phyloP scores from a whole-genome alignment of 2,888 invertebrate species.

The Prosopocoilus inquinatus region DNA sequence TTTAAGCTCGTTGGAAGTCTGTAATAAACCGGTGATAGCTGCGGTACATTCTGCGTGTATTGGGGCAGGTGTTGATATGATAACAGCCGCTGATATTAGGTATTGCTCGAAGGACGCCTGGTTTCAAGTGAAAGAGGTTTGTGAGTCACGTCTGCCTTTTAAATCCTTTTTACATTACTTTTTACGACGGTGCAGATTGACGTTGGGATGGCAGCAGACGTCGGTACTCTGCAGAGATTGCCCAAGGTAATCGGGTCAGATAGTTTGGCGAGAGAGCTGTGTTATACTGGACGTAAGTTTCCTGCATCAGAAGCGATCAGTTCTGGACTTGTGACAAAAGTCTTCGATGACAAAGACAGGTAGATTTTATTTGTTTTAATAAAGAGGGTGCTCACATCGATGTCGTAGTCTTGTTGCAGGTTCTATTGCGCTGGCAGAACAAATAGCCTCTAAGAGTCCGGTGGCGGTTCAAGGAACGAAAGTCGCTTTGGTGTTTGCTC shows the following conservation, averaged over 20 bases:
- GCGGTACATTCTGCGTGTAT: slow-evolving; percentile 87
- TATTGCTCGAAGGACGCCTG: slow-evolving; percentile 87
- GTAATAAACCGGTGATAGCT: slow-evolving; percentile 86
- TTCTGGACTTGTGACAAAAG: slow-evolving; percentile 79
- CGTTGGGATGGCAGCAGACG: slow-evolving; percentile 91
- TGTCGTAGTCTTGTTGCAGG: slow-evolving; percentile 64
- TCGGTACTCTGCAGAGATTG: slow-evolving; percentile 89
- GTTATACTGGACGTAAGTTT: slow-evolving; percentile 82
- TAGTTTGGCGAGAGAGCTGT: slow-evolving; percentile 83
- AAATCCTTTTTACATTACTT: background rate
- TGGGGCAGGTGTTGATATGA: slow-evolving; percentile 88
- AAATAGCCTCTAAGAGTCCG: slow-evolving; percentile 87
- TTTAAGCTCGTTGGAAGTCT: slow-evolving; percentile 79
- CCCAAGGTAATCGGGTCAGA: slow-evolving; percentile 89
- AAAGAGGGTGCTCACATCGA: background rate
- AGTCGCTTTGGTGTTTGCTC: slow-evolving; percentile 75
- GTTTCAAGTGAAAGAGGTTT: slow-evolving; percentile 86
- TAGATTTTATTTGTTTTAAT: slow-evolving; percentile 37
- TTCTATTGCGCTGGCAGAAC: slow-evolving; percentile 71
- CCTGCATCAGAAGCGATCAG: slow-evolving; percentile 75
- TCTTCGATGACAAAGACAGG: slow-evolving; percentile 69
- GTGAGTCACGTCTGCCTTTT: background rate
- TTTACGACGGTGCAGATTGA: slow-evolving; percentile 51
- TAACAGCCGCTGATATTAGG: slow-evolving; percentile 84
- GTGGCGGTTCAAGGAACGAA: slow-evolving; percentile 94